These are phyloP conservation scores for Anisognathus igniventris DNA, from an alignment of 2,797 vertebrate species.

Conservation along the genomic window DNA sequence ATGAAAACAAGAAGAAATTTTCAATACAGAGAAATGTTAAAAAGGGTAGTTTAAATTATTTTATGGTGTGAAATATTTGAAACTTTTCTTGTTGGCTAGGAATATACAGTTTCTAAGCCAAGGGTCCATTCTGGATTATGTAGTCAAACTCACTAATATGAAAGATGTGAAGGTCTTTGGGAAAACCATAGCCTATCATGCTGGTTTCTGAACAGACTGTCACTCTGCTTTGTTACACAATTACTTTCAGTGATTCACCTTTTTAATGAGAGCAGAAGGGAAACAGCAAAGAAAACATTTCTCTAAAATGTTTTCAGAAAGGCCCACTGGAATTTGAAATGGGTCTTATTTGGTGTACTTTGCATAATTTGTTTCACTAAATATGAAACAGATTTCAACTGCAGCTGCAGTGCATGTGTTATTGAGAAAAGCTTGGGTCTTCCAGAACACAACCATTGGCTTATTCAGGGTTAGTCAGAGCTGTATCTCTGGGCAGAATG, in stretches of 20 bases:
- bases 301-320: constrained; percentile 57
- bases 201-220: not conserved
- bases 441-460: not conserved
- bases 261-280: constrained; percentile 43
- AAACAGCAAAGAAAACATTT: constrained; percentile 60
- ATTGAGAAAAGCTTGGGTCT: not conserved
- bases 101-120: not conserved
- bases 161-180: not conserved
- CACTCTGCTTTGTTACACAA: not conserved
- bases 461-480: not conserved
- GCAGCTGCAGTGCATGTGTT: constrained; percentile 44
- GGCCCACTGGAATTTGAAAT: constrained; percentile 66
- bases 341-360: constrained; percentile 67
- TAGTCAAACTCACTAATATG: not conserved
- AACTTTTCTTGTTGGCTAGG: not conserved
- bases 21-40: not conserved
- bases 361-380: constrained; percentile 71
- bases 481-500: not conserved
- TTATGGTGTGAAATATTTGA: constrained; percentile 17
- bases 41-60: not conserved
- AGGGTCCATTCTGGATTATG: not conserved
- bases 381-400: constrained; percentile 70
- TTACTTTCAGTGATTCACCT: not conserved
- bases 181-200: not conserved
- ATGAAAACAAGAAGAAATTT: not conserved